Evolutionary conservation across 2,797 vertebrate species (phyloP), one percentile per base, ranked within the genome.

Genomic region (Yasuhikotakia modesta): DNA sequence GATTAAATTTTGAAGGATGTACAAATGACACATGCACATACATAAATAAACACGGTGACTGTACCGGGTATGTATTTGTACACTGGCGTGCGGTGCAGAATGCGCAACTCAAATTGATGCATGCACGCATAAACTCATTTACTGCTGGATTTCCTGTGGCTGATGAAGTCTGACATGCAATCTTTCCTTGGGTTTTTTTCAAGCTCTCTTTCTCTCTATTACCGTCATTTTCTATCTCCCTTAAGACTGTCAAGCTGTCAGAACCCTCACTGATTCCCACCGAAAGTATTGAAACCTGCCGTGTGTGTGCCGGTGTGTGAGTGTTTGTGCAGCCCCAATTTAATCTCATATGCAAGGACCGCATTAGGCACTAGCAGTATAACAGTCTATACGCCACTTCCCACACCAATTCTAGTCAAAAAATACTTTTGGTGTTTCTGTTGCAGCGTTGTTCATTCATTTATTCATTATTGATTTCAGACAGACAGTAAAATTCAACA

Each of bases 91-190:
- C 24, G 5, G 57, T 1, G 5, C 17, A 13, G 35, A 78, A 78
- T 70, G 45, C 71, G 60, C 76, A 55, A 71, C 35, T 30, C 58
- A 76, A 70, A 79, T 72, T 83, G 73, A 78, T 22, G 50, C 43
- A 71, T 64, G 48, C 70, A 52, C 85, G 90, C 90, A 87, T 83
- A 80, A 61, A 86, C 87, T 89, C 85, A 90, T 92, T 92, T 92
- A 88, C 89, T 89, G 90, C 87, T 85, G 70, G 83, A 90, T 83
- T 81, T 80, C 82, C 79, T 84, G 79, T 84, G 30, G 74, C 66
- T 76, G 79, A 85, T 84, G 82, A 86, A 85, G 85, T 83, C 76
- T 85, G 87, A 87, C 82, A 88, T 87, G 89, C 89, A 88, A 87
- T 88, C 76, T 82, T 79, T 84, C 76, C 80, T 71, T 71, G 61